phyloP scores from a whole-genome alignment of 2,888 invertebrate species.

The Lapara coniferarum region DNA sequence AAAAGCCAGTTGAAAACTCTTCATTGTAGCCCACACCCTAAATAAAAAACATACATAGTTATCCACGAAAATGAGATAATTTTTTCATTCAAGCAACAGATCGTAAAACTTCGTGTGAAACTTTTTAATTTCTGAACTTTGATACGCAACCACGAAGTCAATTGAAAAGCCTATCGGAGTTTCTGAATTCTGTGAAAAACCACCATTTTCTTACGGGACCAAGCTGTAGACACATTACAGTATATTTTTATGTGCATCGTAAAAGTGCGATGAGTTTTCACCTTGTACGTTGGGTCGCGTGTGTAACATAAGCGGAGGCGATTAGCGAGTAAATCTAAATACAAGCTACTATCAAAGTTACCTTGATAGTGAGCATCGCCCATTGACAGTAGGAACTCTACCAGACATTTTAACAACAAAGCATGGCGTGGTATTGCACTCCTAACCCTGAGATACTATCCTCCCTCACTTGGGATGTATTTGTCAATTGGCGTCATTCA shows the following conservation, averaged over 20 bases:
- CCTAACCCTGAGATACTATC: too few relatives aligned
- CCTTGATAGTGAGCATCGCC: too few relatives aligned
- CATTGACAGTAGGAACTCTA: too few relatives aligned
- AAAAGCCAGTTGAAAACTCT: too few relatives aligned
- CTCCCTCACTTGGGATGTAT: too few relatives aligned
- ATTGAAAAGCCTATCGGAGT: constrained; percentile 26
- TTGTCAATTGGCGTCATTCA: too few relatives aligned
- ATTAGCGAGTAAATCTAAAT: neutral
- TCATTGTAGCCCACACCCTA: too few relatives aligned
- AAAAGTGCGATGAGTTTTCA: constrained; percentile 29
- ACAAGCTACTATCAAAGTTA: too few relatives aligned
- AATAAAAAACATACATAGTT: neutral
- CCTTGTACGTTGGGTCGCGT: constrained; percentile 25
- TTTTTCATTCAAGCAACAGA: constrained; percentile 4
- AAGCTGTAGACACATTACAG: constrained; percentile 25
- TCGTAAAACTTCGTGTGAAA: neutral
- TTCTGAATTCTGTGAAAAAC: constrained; percentile 21
- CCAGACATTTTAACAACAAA: too few relatives aligned
- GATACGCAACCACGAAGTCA: constrained; percentile 3
- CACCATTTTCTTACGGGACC: constrained; percentile 20
- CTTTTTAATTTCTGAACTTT: constrained; percentile 17
- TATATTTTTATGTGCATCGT: constrained; percentile 31
- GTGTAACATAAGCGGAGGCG: neutral
- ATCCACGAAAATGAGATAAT: neutral
- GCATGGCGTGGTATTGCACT: too few relatives aligned